Evolutionary conservation across 2,888 invertebrate genomes (phyloP).

Genomic region (Pseudolycoriella hygida): DNA sequence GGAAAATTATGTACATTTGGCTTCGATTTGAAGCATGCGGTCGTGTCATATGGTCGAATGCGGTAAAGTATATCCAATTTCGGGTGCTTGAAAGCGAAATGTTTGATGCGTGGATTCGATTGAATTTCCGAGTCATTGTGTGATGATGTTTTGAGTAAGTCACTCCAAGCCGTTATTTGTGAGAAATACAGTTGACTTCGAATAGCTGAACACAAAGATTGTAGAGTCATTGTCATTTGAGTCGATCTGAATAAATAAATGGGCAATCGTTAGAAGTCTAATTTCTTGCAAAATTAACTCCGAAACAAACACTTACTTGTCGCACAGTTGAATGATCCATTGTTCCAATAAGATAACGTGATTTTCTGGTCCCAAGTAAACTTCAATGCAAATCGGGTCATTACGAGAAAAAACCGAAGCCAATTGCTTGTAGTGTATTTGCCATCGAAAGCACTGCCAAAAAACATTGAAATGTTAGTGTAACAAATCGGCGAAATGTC

Average conservation of each 20-base stretch:
- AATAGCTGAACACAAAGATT: slow-evolving; percentile 79
- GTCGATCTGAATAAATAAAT: slow-evolving; percentile 17
- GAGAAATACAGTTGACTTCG: slow-evolving; percentile 93
- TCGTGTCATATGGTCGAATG: slow-evolving; percentile 21
- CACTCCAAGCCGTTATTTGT: slow-evolving; percentile 82
- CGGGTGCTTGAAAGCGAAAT: slow-evolving; percentile 26
- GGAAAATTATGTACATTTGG: slow-evolving; percentile 29
- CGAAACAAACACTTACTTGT: slow-evolving; percentile 21
- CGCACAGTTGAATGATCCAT: slow-evolving; percentile 27
- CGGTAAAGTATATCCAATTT: slow-evolving; percentile 28
- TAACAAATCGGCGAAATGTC: too few relatives aligned
- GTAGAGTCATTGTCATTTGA: slow-evolving; percentile 24
- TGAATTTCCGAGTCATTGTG: slow-evolving; percentile 23
- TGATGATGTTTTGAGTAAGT: slow-evolving; percentile 22
- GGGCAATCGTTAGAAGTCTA: background rate
- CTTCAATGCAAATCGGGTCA: slow-evolving; percentile 28
- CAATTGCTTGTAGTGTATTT: slow-evolving; percentile 27
- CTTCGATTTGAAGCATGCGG: slow-evolving; percentile 24
- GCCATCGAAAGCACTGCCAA: slow-evolving; percentile 24
- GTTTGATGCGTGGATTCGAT: slow-evolving; percentile 28
- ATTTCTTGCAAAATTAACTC: background rate
- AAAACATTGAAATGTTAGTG: background rate
- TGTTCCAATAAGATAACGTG: slow-evolving; percentile 28
- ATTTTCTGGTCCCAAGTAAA: slow-evolving; percentile 26
- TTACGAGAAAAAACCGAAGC: slow-evolving; percentile 23